A percentile compares a stretch with the other conserved stretches of the same genome.
Conservation (phyloP, 64 coral and sea anemone genomes). For the Dendronephthya gigantea region DNA sequence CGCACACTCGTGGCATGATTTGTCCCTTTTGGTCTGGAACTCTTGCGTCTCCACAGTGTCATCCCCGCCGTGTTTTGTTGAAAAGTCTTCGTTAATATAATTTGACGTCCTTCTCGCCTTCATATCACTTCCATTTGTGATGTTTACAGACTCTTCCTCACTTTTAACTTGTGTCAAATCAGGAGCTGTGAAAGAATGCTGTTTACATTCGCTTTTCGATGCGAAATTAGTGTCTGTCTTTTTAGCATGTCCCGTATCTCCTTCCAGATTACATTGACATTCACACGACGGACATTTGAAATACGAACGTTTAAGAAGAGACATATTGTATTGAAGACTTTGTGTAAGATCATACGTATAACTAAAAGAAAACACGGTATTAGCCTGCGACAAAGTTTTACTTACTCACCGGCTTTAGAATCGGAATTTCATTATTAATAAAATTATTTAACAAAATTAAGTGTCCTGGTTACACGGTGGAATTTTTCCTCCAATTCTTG, state of each 20-base stretch:
- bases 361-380: constrained; percentile 11
- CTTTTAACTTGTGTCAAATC: background rate
- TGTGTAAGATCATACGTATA: constrained; percentile 86
- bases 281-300: background rate
- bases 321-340: constrained; percentile 67
- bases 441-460: too few relatives aligned
- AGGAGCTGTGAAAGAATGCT: too few relatives aligned
- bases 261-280: background rate
- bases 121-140: background rate
- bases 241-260: background rate
- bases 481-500: too few relatives aligned
- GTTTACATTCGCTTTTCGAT: too few relatives aligned
- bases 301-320: constrained; percentile 26
- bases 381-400: background rate
- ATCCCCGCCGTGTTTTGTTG: background rate
- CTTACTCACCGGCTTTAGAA: too few relatives aligned
- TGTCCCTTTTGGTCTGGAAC: background rate
- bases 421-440: too few relatives aligned
- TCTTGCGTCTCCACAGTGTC: background rate
- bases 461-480: too few relatives aligned
- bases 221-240: background rate
- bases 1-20: background rate
- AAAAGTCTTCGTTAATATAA: background rate
- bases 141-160: background rate
- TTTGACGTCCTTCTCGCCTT: background rate